Percentiles rank a stretch among this genome's conserved stretches.
phyloP scores from a whole-genome alignment of 2,113 vertebrate species.

The Peromyscus leucopus region DNA sequence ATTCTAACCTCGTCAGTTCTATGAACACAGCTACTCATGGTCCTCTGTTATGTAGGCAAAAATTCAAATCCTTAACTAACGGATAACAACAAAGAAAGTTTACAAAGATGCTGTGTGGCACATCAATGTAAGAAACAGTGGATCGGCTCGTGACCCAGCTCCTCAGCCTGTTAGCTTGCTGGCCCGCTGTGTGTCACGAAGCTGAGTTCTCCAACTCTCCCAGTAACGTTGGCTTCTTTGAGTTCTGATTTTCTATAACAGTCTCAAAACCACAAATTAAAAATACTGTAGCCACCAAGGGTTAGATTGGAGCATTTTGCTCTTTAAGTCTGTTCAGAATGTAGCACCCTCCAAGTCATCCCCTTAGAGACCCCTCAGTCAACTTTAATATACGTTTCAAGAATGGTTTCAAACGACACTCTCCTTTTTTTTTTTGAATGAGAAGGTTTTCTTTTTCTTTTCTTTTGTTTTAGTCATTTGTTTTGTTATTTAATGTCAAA shows the following conservation, averaged over 20 bases:
- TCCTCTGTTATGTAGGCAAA: not conserved
- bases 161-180: not conserved
- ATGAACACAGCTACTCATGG: not conserved
- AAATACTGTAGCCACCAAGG: not conserved
- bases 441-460: too few species aligned
- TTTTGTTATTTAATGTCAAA: not conserved
- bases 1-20: not conserved
- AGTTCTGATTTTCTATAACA: not conserved
- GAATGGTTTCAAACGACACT: too few species aligned
- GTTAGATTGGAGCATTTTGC: not conserved
- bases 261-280: not conserved
- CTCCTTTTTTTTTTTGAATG: too few species aligned
- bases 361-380: not conserved
- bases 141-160: not conserved
- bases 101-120: not conserved
- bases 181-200: not conserved
- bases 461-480: too few species aligned
- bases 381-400: not conserved
- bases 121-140: too few species aligned
- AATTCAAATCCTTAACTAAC: not conserved
- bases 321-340: not conserved
- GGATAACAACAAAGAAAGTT: not conserved
- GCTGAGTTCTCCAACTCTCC: not conserved
- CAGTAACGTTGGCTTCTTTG: not conserved
- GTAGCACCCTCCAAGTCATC: not conserved